Percentiles rank a stretch among this genome's conserved stretches.
Evolutionary conservation across 2,888 invertebrate species (phyloP).

Genomic region (Drosophila bunnanda): DNA sequence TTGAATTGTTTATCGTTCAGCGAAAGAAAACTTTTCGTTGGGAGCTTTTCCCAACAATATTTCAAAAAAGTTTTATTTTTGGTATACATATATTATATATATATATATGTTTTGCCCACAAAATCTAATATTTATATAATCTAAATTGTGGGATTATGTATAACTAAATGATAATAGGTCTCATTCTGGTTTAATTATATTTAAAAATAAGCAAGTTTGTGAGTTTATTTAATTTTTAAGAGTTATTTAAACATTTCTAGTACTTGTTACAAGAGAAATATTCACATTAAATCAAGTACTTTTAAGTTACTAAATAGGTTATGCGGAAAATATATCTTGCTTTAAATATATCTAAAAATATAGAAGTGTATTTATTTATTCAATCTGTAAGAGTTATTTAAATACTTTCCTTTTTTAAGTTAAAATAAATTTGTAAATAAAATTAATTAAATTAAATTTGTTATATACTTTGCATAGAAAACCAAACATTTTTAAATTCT

Average conservation of each 20-base stretch:
- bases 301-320: background rate
- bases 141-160: background rate
- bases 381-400: too few species aligned
- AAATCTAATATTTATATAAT: background rate
- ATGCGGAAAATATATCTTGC: background rate
- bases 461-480: too few species aligned
- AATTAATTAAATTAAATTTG: too few species aligned
- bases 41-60: background rate
- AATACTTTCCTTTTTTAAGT: too few species aligned
- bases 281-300: background rate
- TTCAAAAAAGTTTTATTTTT: background rate
- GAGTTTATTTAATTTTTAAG: background rate
- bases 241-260: background rate
- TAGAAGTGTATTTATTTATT: too few species aligned
- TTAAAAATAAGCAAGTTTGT: background rate
- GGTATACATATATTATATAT: too few species aligned
- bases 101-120: too few species aligned
- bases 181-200: background rate
- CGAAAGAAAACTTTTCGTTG: background rate
- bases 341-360: too few species aligned
- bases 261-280: background rate
- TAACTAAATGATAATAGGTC: background rate
- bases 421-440: too few species aligned
- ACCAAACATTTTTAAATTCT: too few species aligned
- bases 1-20: slow-evolving; percentile 33